Evolutionary conservation across 2,888 invertebrate genomes (phyloP).

Genomic region (Chloroclysta siterata): DNA sequence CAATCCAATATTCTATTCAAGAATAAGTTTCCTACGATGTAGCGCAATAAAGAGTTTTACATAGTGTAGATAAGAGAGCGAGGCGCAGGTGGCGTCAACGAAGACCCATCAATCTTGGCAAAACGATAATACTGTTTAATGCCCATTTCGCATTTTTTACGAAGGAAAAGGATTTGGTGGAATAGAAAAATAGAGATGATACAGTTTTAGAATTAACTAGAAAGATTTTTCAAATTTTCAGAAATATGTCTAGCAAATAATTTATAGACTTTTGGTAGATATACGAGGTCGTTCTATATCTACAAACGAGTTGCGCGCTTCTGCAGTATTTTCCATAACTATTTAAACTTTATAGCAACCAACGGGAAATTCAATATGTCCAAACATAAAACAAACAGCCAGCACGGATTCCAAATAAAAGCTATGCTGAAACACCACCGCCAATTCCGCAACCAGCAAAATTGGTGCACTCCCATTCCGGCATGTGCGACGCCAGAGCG

Average conservation of each 20-base stretch:
- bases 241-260: neutral
- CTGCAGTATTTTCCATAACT: conserved; percentile 4
- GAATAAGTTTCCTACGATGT: neutral
- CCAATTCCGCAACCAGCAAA: conserved; percentile 35
- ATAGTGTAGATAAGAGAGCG: conserved; percentile 36
- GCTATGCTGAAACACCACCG: conserved; percentile 26
- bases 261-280: neutral
- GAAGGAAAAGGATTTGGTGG: conserved; percentile 5
- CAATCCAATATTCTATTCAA: neutral
- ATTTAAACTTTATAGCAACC: conserved; percentile 19
- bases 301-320: neutral
- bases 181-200: neutral
- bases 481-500: conserved; percentile 42
- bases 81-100: conserved; percentile 64
- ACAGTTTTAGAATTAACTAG: neutral
- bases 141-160: conserved; percentile 47
- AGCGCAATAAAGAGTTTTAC: neutral
- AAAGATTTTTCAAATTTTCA: neutral
- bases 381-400: conserved; percentile 27
- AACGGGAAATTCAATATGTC: conserved; percentile 12
- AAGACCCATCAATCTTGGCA: conserved; percentile 70
- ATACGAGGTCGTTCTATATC: neutral
- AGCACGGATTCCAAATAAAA: conserved; percentile 26
- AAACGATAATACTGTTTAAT: conserved; percentile 67
- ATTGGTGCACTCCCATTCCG: conserved; percentile 44